phyloP scores from a whole-genome alignment of 2,888 invertebrate genomes.

The Lasioglossum marginatum region DNA sequence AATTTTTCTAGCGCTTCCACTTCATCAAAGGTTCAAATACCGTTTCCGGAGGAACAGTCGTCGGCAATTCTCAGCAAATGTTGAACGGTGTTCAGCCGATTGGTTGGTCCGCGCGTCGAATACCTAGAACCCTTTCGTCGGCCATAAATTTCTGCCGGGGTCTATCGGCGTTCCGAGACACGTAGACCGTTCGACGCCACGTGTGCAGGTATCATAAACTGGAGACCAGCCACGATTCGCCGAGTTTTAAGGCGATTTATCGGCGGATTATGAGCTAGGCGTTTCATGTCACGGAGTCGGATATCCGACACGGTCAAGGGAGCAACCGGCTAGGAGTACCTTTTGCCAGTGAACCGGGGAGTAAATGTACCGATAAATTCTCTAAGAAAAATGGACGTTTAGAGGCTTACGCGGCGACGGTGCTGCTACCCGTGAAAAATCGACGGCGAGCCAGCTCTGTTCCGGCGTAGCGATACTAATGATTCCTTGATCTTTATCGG shows the following conservation, averaged over 20 bases:
- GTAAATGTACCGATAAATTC: constrained; percentile 71
- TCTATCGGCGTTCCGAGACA: constrained; percentile 23
- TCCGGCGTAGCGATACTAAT: constrained; percentile 28
- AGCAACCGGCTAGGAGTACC: constrained; percentile 32
- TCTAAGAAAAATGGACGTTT: constrained; percentile 63
- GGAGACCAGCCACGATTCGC: constrained; percentile 43
- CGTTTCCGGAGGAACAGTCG: not conserved
- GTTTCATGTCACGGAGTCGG: constrained; percentile 57
- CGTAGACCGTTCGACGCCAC: constrained; percentile 10
- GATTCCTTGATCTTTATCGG: constrained; percentile 26
- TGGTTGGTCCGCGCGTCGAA: not conserved
- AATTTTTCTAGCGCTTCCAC: not conserved
- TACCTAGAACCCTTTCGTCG: not conserved
- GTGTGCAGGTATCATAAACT: constrained; percentile 41
- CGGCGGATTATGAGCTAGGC: constrained; percentile 65
- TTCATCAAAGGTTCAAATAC: not conserved
- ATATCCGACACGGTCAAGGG: constrained; percentile 59
- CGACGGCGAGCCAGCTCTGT: constrained; percentile 5
- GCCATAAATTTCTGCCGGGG: constrained; percentile 6
- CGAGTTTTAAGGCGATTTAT: constrained; percentile 67
- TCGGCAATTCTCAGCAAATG: not conserved
- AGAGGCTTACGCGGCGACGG: constrained; percentile 42
- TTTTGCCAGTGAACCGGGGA: constrained; percentile 36
- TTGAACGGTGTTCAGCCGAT: constrained; percentile 1
- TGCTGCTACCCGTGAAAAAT: constrained; percentile 46